Evolutionary conservation across 2,888 invertebrate genomes (phyloP), one percentile per base, ranked within the genome.

Genomic region (Scaptomyza parva): DNA sequence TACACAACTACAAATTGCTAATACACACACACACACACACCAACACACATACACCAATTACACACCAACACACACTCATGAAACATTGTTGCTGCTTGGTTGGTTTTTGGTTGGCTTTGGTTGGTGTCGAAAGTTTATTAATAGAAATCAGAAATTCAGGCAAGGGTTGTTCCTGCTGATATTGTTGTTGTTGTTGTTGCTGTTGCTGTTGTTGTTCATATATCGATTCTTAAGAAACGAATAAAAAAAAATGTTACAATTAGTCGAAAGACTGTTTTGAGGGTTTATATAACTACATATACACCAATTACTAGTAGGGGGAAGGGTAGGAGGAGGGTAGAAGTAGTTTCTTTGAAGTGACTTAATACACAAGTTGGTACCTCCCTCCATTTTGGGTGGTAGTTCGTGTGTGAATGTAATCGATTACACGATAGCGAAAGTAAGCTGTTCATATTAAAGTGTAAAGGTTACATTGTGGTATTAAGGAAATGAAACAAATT

Each of bases 171-270:
- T 51, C 24, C 11, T 7, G 12, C 17, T 12, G 17, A 37, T 30
- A 20, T 39, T 61, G 5, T 3, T 3, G 7, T 48, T 41, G 11
- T 14, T 40, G 11, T 30, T 28, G 1, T 26, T 26, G 26, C 22
- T n/a, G n/a, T n/a, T n/a, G 22, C 9, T 28, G 22, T 57, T 50
- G 35, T 58, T 57, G 9, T 24, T 45, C 17, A 17, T 26, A 40
- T 60, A 68, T 68, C 61, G 68, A 68, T 68, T 69, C 61, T 54
- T 68, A 28, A 40, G 61, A 60, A 68, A n/a, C n/a, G n/a, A n/a
- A n/a, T n/a, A n/a, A n/a, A n/a, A n/a, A n/a, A 44, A 60, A 68
- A 39, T 18, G 22, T 22, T 3, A 17, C 20, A 54, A 55, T 22
- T 24, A 51, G 39, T 55, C 26, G 44, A 33, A 33, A 45, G 48